Evolutionary conservation across 2,113 vertebrate genomes (phyloP).

Genomic region (Sphyrna mokarran): DNA sequence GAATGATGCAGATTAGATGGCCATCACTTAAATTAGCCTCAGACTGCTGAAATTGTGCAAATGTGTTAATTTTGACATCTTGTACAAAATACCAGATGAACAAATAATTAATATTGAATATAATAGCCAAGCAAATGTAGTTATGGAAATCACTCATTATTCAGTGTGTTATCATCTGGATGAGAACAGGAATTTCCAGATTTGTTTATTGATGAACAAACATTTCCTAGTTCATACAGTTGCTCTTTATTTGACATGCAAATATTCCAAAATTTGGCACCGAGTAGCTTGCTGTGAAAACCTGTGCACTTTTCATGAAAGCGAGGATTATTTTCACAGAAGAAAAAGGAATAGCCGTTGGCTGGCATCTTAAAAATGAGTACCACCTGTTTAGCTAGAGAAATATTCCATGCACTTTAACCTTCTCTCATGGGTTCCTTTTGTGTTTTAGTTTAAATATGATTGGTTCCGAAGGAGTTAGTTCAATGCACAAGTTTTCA

Average conservation of each 20-base stretch:
- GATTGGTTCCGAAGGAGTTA: too few relatives aligned
- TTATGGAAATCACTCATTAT: neutral
- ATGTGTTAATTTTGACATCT: neutral
- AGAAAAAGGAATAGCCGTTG: neutral
- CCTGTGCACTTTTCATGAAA: neutral
- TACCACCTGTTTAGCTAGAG: neutral
- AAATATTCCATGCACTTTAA: neutral
- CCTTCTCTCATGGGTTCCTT: neutral
- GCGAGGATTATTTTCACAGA: neutral
- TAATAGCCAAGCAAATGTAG: neutral
- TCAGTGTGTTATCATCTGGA: neutral
- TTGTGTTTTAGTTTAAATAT: too few relatives aligned
- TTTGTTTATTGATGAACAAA: neutral
- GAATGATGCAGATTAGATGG: neutral
- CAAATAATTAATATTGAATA: neutral
- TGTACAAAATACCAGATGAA: neutral
- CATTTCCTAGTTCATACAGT: neutral
- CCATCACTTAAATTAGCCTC: neutral
- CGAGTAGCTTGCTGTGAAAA: neutral
- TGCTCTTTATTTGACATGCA: neutral
- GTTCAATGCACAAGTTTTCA: too few relatives aligned
- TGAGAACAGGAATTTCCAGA: neutral
- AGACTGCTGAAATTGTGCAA: neutral
- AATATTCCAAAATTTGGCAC: neutral
- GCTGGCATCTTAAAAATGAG: too few relatives aligned